Percentiles rank a stretch among this genome's conserved stretches.
Conservation (phyloP, 2,888 invertebrate genomes). For the Polyommatus icarus region DNA sequence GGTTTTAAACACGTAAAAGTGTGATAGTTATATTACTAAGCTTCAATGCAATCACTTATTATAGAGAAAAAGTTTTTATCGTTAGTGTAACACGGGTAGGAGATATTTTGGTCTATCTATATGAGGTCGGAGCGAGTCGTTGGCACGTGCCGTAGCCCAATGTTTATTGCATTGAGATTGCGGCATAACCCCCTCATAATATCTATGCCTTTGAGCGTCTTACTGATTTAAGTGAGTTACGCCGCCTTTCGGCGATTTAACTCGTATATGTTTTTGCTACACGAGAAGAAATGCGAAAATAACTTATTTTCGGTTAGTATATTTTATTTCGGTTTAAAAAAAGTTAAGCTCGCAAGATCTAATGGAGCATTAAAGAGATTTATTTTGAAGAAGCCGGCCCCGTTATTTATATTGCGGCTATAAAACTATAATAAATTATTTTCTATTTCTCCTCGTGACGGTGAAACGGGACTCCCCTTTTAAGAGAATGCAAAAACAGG, state of each 20-base stretch:
- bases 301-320: not conserved
- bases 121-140: conserved; percentile 53
- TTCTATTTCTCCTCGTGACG: not conserved
- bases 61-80: conserved; percentile 46
- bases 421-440: not conserved
- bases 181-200: conserved; percentile 63
- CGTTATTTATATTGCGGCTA: not conserved
- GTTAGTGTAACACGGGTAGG: conserved; percentile 16
- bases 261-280: conserved; percentile 3
- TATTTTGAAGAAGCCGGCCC: not conserved
- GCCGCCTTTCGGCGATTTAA: conserved; percentile 17
- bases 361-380: not conserved
- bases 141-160: conserved; percentile 62
- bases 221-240: conserved; percentile 43
- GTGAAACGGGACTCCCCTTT: not conserved
- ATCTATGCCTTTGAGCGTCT: conserved; percentile 52
- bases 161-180: conserved; percentile 72
- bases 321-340: not conserved
- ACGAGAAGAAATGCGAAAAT: not conserved
- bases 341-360: not conserved
- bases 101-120: conserved; percentile 50
- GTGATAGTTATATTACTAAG: too few relatives aligned
- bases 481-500: conserved; percentile 9
- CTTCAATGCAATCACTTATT: too few relatives aligned
- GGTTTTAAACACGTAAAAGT: too few relatives aligned